Conservation (phyloP, 2,888 invertebrate species). For the Xestia ashworthii region DNA sequence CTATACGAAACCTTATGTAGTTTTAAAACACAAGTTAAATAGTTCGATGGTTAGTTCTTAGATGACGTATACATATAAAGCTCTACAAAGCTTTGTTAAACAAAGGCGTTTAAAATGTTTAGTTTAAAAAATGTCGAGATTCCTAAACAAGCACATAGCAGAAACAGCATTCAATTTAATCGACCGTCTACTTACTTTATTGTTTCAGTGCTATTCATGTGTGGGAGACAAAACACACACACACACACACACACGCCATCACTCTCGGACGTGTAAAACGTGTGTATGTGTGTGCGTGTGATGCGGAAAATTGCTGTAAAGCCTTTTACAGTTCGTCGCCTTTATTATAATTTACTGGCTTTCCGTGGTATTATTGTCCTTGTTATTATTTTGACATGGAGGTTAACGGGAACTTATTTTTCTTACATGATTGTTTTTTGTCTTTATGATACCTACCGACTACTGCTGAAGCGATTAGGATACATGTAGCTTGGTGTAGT, state of each 20-base stretch:
- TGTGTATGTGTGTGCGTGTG: slow-evolving; percentile 18
- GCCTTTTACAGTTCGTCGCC: slow-evolving; percentile 34
- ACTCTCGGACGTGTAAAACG: background rate
- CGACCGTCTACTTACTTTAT: background rate
- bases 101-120: background rate
- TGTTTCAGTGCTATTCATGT: slow-evolving; percentile 11
- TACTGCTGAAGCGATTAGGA: background rate
- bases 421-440: background rate
- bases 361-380: slow-evolving; percentile 12
- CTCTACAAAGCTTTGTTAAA: background rate
- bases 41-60: background rate
- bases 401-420: background rate
- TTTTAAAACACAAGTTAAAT: background rate
- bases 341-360: slow-evolving; percentile 22
- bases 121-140: background rate
- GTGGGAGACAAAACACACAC: slow-evolving; percentile 30
- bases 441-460: too few relatives aligned
- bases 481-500: background rate
- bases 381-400: slow-evolving; percentile 8
- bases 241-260: background rate
- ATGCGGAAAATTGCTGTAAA: slow-evolving; percentile 32
- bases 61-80: background rate
- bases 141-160: background rate
- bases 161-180: background rate
- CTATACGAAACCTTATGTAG: background rate